Evolutionary conservation across 2,797 vertebrate species (phyloP).

Genomic region (Chelon labrosus): DNA sequence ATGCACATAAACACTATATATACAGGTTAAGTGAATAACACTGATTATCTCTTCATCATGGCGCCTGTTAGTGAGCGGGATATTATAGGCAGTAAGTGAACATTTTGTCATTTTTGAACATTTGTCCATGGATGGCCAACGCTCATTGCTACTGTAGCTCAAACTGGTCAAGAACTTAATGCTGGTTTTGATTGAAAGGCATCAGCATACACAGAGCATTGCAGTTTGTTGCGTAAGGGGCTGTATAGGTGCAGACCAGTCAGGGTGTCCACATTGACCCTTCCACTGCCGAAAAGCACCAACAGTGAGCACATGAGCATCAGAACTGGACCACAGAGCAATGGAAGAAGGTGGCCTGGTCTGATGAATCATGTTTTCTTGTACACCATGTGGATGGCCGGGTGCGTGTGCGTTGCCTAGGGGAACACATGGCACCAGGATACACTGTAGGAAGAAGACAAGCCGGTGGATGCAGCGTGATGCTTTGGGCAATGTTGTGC

Average conservation of each 20-base stretch:
- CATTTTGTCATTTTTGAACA: too few species aligned
- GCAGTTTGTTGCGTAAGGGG: background rate
- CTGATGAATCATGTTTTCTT: background rate
- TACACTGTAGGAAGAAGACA: background rate
- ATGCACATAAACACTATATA: background rate
- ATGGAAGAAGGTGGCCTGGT: too few species aligned
- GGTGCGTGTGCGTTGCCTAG: background rate
- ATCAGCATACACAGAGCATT: background rate
- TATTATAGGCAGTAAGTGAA: too few species aligned
- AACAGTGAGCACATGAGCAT: too few species aligned
- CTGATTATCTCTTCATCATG: too few species aligned
- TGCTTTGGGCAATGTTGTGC: background rate
- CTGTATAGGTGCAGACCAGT: background rate
- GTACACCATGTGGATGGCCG: background rate
- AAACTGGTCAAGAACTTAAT: background rate
- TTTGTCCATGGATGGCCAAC: too few species aligned
- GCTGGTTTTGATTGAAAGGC: background rate
- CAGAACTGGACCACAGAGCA: too few species aligned
- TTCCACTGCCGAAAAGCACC: too few species aligned
- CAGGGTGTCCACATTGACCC: background rate
- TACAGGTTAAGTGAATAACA: too few species aligned
- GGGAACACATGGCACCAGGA: background rate
- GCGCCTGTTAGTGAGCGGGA: too few species aligned
- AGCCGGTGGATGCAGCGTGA: too few species aligned
- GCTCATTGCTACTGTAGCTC: background rate